phyloP scores from a whole-genome alignment of 2,113 vertebrate species.

The Mohoua ochrocephala region DNA sequence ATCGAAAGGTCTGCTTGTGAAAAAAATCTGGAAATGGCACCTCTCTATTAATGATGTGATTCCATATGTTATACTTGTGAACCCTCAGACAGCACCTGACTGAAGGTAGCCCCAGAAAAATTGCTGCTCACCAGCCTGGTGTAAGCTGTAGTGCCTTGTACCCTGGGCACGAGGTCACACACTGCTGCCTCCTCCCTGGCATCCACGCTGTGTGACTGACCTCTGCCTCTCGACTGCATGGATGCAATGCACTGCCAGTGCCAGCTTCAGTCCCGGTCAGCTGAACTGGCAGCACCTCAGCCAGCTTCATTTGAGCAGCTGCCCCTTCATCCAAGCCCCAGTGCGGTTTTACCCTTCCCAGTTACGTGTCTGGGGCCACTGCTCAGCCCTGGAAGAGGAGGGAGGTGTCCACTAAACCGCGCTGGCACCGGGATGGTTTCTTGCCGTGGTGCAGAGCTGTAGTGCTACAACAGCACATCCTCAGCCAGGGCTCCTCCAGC shows the following conservation, averaged over 20 bases:
- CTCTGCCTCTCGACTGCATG: not conserved
- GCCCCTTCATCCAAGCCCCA: not conserved
- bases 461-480: rapidly evolving
- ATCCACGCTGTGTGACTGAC: not conserved
- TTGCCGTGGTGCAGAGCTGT: not conserved
- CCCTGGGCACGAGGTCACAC: not conserved
- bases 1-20: not conserved
- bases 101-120: not conserved
- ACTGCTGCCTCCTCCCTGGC: not conserved
- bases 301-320: not conserved
- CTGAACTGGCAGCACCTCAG: not conserved
- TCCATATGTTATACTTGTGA: not conserved
- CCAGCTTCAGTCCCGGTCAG: not conserved
- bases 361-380: not conserved
- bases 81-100: not conserved
- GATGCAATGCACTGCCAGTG: not conserved
- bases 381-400: not conserved
- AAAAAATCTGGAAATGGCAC: not conserved
- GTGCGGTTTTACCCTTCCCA: not conserved
- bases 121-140: not conserved
- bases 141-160: not conserved
- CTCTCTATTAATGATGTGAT: not conserved
- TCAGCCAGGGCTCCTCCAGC: not conserved
- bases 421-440: not conserved
- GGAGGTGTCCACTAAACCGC: rapidly evolving